Base-by-base conservation (phyloP, 2,888 invertebrate species). In the Perdita meconis region DNA sequence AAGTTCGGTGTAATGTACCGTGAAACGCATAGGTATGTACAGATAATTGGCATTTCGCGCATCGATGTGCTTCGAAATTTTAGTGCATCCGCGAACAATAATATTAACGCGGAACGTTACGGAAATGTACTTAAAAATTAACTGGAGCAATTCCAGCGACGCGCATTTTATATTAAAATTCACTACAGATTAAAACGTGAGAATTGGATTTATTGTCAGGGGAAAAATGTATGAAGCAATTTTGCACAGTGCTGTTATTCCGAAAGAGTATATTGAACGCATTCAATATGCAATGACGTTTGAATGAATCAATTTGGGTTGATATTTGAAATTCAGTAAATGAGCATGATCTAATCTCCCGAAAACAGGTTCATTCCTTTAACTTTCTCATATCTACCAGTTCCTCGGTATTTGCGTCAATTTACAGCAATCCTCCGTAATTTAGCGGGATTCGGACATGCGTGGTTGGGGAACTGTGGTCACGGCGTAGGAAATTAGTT, bases 401-500 rank as follows among this genome's bases (percentile, higher is more conserved):
- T 44, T 16, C 1, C 30, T 24, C 1, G 2, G 34, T 24, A 38
- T 61, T 56, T 56, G n/a, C 36, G 12, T 34, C 38, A 36, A 40
- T 57, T 40, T 40, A 13, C 38, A 40, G 34, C 44, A 44, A 8
- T 50, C 13, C 34, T 16, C 38, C 10, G 8, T 22, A 50, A 69
- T 69, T 56, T 26, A 10, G n/a, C 24, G 16, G 47, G 47, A 56
- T 57, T 56, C 42, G 50, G 26, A 56, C 24, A 24, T 19, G 22
- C 50, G 1, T 51, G 50, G 40, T 10, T 56, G 12, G 38, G 50
- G 61, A 56, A 61, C 69, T 73, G 73, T 50, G 73, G 73, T 63
- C 19, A 19, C 40, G 24, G n/a, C 0, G n/a, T n/a, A 56, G 69
- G 73, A 73, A 69, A 69, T 69, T 69, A 34, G 56, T 56, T 69